Evolutionary conservation across 2,888 invertebrate species (phyloP).

Genomic region (Ophioninae sp.): DNA sequence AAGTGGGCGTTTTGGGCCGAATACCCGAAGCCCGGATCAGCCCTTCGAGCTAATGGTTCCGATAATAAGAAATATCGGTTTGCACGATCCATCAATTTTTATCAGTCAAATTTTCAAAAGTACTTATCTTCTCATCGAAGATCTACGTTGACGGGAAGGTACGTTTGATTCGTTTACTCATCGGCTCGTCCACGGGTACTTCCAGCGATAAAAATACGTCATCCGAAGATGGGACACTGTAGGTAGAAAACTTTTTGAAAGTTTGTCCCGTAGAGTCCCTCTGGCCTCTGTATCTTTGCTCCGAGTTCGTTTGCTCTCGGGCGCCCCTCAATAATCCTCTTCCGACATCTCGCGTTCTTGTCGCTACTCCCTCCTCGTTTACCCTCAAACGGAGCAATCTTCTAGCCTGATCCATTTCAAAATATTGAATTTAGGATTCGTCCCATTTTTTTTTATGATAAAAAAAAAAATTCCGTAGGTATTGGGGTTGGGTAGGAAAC

Average conservation of each 20-base stretch:
- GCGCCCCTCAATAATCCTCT: slow-evolving; percentile 35
- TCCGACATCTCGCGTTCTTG: slow-evolving; percentile 11
- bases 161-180: slow-evolving; percentile 38
- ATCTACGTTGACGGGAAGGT: not conserved
- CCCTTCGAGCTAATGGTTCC: not conserved
- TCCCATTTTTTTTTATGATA: not conserved
- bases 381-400: slow-evolving; percentile 57
- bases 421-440: slow-evolving; percentile 51
- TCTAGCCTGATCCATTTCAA: slow-evolving; percentile 44
- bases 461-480: slow-evolving; percentile 25
- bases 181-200: slow-evolving; percentile 16
- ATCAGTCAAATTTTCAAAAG: slow-evolving; percentile 22
- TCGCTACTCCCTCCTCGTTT: slow-evolving; percentile 24
- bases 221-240: slow-evolving; percentile 12
- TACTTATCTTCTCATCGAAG: slow-evolving; percentile 25
- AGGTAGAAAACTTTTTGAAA: slow-evolving; percentile 18
- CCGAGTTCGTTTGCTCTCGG: slow-evolving; percentile 39
- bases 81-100: slow-evolving; percentile 12
- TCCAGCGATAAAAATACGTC: not conserved
- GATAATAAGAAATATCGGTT: slow-evolving; percentile 29
- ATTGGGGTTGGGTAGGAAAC: too few relatives aligned
- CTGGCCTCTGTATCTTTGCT: not conserved
- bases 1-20: not conserved
- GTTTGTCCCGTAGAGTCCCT: not conserved
- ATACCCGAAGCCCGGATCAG: slow-evolving; percentile 12